Evolutionary conservation across 2,113 vertebrate genomes (phyloP).

Genomic region (Festucalex cinctus): DNA sequence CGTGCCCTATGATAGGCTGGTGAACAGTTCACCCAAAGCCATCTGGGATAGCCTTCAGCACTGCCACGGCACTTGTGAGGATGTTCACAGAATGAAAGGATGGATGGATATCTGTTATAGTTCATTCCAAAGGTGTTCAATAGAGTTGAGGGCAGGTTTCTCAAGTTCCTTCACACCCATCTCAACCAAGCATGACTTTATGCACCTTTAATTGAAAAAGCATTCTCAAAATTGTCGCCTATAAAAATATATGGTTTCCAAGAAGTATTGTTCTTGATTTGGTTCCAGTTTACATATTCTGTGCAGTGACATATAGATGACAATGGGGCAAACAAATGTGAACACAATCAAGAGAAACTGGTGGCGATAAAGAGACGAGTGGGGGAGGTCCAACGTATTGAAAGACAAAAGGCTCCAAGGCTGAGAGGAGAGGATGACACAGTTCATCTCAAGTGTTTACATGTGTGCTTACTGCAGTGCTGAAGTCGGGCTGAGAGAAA

Average conservation of each 20-base stretch:
- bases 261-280: constrained; percentile 2
- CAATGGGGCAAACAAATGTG: constrained; percentile 9
- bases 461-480: constrained; percentile 18
- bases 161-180: too few species aligned
- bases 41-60: too few species aligned
- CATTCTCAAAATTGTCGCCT: too few species aligned
- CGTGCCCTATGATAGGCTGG: too few species aligned
- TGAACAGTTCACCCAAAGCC: too few species aligned
- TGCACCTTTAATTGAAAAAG: too few species aligned
- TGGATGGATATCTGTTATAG: too few species aligned
- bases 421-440: constrained; percentile 32
- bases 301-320: constrained; percentile 14
- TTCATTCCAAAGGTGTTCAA: too few species aligned
- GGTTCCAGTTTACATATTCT: constrained; percentile 12
- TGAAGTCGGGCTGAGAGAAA: background rate
- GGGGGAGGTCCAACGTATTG: constrained; percentile 36
- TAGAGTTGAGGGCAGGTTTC: too few species aligned
- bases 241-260: background rate
- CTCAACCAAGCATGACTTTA: too few species aligned
- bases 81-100: too few species aligned
- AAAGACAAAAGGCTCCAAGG: constrained; percentile 45
- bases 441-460: constrained; percentile 45
- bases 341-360: constrained; percentile 19
- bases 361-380: constrained; percentile 21
- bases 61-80: too few species aligned